Conservation (phyloP, 1,140 invertebrate species). For the Macrotrachela quadricornifera region DNA sequence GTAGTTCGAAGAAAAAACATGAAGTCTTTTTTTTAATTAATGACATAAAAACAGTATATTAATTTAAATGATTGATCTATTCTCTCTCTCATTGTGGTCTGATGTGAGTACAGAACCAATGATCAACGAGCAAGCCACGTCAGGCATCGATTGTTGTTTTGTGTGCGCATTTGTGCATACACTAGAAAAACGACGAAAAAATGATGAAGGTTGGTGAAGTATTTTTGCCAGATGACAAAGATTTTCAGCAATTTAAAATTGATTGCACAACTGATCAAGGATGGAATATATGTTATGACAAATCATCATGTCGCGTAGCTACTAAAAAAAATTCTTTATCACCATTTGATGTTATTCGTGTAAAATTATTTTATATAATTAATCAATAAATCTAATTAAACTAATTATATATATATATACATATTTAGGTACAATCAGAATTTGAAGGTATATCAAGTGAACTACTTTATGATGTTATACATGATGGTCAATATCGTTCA, state of each 20-base stretch:
- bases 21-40: no score
- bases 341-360: slow-evolving; percentile 1
- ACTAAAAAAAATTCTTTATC: slow-evolving; percentile 6
- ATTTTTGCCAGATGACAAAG: neutral
- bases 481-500: slow-evolving; percentile 7
- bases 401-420: neutral
- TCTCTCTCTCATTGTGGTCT: no score
- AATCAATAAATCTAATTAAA: slow-evolving; percentile 1
- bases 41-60: no score
- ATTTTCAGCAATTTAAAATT: neutral
- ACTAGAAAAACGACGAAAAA: neutral
- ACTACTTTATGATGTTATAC: slow-evolving; percentile 6
- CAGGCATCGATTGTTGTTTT: no score
- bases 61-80: no score
- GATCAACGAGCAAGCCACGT: no score
- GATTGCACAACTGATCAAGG: neutral
- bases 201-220: slow-evolving; percentile 6
- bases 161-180: no score
- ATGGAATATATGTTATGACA: neutral
- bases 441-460: slow-evolving; percentile 4
- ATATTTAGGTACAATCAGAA: neutral
- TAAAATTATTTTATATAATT: neutral
- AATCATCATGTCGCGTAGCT: neutral
- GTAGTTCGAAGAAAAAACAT: no score
- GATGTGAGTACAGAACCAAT: no score